Base-by-base conservation (phyloP, 2,888 invertebrate genomes). In the Hirtodrosophila alboralis region DNA sequence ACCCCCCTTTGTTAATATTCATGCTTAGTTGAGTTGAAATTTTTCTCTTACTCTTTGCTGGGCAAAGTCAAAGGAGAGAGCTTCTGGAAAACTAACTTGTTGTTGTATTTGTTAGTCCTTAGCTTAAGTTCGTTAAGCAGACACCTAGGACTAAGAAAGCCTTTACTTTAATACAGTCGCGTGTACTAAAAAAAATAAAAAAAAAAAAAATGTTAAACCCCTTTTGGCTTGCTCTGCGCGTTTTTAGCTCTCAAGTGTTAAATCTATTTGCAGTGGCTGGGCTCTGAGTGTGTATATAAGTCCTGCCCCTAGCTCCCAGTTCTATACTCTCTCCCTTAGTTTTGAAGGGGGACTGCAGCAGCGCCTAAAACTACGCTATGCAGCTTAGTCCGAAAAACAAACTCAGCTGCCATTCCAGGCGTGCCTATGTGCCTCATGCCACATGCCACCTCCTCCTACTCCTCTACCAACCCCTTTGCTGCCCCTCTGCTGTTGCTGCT, bases 201-300 rank as follows among this genome's bases (percentile, higher is more conserved):
- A n/a, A n/a, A n/a, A n/a, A n/a, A n/a, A n/a, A n/a, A n/a, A n/a
- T n/a, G n/a, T n/a, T n/a, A n/a, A n/a, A n/a, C n/a, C n/a, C 38
- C 45, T 45, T 52, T 70, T 49, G 54, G 52, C 65, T 52, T 57
- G 30, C 51, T 52, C 40, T 21, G 36, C n/a, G 49, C 27, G 30
- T 14, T 49, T 44, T 28, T 45, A 47, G 4, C 56, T 33, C 56
- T 70, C 67, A 61, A 73, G 76, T 75, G 76, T 73, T 75, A 60
- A 73, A 63, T 62, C 59, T 83, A 77, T 77, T 78, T 83, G 64
- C 83, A 56, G 64, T 72, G 27, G 49, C 53, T 38, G 63, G n/a
- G n/a, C 45, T 41, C 9, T 9, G 33, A 45, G 48, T 45, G 48
- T 52, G 38, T 28, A 23, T 23, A 23, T 23, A 16, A 14, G 30